Base-by-base conservation (phyloP, 53 echinoderm and acorn worm species). In the Crossaster papposus region DNA sequence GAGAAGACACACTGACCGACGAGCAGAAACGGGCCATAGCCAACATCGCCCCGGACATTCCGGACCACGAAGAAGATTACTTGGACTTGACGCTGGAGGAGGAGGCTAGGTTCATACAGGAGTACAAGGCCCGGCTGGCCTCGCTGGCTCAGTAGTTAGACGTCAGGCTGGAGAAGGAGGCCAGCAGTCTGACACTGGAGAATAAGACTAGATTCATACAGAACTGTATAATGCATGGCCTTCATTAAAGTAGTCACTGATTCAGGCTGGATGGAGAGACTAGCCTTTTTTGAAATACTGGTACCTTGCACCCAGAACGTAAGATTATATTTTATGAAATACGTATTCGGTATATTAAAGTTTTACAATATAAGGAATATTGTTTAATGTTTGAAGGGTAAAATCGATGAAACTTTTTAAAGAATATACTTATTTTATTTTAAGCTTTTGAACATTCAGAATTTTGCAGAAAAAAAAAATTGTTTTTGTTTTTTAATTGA, bases 11-110 rank as follows among this genome's bases (percentile, higher is more conserved):
- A 17, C 86, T 95, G 44, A 94, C 95, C 13, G 90, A 92, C 5
- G 95, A 95, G 34, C 94, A 97, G 89, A 83, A 93, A 54, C 75
- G 83, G 86, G 97, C 97, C 12, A 92, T 97, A n/a, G 94, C 94
- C 12, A 95, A 95, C 77, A 75, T 93, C n/a, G 88, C 74, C 30
- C 94, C 94, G 10, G 95, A 97, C 77, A 97, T 95, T 73, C 93
- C 95, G 0, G 93, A 97, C 44, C 94, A 97, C 70, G 95, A 95
- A 53, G 95, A 97, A 72, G 97, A 97, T 74, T 95, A 97, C 76
- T 89, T 97, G 36, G 95, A 97, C 51, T 33, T 95, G 54, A 94
- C 95, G 29, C 92, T 97, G 72, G 94, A 97, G 14, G 97, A 97
- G 37, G 97, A 97, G 75, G 94, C 95, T 7, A 82, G 89, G n/a